These are phyloP conservation scores for Elysia chlorotica DNA, from an alignment of 1,140 invertebrate genomes.

Conservation along the genomic window DNA sequence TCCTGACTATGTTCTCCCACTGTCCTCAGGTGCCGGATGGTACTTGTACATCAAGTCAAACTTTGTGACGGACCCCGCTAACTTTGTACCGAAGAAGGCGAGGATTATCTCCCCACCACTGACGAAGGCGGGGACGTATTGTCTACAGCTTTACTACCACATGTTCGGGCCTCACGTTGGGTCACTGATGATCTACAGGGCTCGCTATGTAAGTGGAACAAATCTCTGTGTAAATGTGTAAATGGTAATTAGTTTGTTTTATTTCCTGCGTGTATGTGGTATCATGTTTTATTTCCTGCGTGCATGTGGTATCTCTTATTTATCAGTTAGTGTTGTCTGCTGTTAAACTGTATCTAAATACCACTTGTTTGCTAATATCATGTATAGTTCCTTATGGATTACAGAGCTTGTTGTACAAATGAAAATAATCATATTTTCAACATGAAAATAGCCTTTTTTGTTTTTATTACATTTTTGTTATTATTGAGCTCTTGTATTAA, in stretches of 20 bases:
- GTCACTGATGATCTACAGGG: conserved; percentile 52
- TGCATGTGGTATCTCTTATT: too few relatives aligned
- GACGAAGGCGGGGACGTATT: neutral
- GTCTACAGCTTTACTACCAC: conserved; percentile 48
- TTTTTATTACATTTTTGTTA: too few relatives aligned
- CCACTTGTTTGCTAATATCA: too few relatives aligned
- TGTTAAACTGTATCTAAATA: too few relatives aligned
- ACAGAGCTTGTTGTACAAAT: too few relatives aligned
- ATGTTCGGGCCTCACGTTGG: conserved; percentile 60
- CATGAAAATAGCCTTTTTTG: too few relatives aligned
- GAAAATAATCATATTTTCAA: too few relatives aligned
- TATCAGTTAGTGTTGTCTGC: too few relatives aligned
- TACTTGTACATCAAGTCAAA: conserved; percentile 8
- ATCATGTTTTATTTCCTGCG: neutral
- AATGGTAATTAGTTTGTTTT: too few relatives aligned
- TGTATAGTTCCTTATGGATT: too few relatives aligned
- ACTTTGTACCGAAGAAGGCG: neutral
- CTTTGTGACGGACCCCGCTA: neutral
- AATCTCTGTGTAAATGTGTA: too few relatives aligned
- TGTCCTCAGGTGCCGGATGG: conserved; percentile 13
- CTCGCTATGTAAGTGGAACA: conserved; percentile 1
- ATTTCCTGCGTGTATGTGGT: neutral
- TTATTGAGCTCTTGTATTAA: too few relatives aligned
- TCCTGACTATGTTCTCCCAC: neutral
- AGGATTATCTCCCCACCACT: conserved; percentile 1